A percentile compares a stretch with the other conserved stretches of the same genome.
Conservation (phyloP, 2,797 vertebrate species). For the Thaleichthys pacificus region DNA sequence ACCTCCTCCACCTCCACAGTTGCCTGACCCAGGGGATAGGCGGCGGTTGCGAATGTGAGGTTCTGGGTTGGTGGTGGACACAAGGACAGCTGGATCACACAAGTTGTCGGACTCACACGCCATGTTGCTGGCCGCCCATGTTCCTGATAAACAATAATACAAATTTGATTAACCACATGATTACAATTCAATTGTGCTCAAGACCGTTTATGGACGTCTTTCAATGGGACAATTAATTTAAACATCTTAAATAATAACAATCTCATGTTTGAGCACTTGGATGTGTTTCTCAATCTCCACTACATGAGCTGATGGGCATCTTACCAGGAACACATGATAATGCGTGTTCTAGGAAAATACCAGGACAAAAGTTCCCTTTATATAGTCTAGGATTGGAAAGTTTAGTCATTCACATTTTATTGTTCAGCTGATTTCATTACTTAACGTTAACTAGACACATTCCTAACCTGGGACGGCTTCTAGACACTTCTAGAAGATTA, state of each 20-base stretch:
- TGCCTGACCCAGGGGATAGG: conserved; percentile 77
- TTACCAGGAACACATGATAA: too few relatives aligned
- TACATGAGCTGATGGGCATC: too few relatives aligned
- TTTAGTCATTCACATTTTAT: background rate
- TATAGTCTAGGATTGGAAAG: too few relatives aligned
- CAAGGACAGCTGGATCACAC: conserved; percentile 79
- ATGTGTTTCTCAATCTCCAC: too few relatives aligned
- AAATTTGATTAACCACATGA: background rate
- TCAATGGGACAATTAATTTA: too few relatives aligned
- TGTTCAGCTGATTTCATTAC: background rate
- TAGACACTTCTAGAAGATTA: background rate
- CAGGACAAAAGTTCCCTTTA: too few relatives aligned
- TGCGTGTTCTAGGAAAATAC: too few relatives aligned
- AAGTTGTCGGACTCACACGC: conserved; percentile 80
- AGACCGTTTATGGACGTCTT: too few relatives aligned
- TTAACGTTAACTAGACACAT: background rate
- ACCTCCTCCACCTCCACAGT: conserved; percentile 76
- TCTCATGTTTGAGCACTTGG: too few relatives aligned
- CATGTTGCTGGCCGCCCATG: conserved; percentile 80
- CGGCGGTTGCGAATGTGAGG: conserved; percentile 82
- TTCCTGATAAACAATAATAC: conserved; percentile 60
- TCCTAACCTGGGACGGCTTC: background rate
- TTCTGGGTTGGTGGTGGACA: conserved; percentile 77
- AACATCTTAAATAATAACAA: too few relatives aligned
- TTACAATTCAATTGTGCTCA: background rate